Conservation (phyloP, 2,888 invertebrate genomes). For the Caenorhabditis wallacei region DNA sequence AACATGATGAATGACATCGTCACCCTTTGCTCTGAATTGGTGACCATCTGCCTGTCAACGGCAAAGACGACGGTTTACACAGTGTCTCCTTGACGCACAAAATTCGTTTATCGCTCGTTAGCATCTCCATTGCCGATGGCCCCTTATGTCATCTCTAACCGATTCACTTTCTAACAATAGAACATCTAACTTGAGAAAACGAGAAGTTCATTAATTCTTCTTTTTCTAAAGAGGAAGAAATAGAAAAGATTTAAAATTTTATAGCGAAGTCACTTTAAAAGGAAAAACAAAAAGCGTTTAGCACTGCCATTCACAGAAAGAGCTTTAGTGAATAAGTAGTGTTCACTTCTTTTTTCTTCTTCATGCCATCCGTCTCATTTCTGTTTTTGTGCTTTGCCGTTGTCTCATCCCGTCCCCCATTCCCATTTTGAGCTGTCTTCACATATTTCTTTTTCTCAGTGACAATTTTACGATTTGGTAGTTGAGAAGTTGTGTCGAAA, state of each 20-base stretch:
- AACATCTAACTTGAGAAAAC: slow-evolving; percentile 24
- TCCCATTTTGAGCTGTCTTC: slow-evolving; percentile 52
- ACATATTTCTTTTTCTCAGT: slow-evolving; percentile 49
- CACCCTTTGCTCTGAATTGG: slow-evolving; percentile 57
- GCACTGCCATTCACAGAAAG: slow-evolving; percentile 41
- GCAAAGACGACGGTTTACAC: slow-evolving; percentile 50
- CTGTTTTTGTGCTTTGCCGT: slow-evolving; percentile 58
- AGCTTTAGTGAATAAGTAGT: slow-evolving; percentile 54
- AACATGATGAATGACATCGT: slow-evolving; percentile 57
- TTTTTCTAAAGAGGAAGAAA: background rate
- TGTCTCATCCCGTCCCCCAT: slow-evolving; percentile 17
- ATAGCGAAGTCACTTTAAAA: slow-evolving; percentile 5
- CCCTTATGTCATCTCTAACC: slow-evolving; percentile 58
- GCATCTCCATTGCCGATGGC: slow-evolving; percentile 53
- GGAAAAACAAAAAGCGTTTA: slow-evolving; percentile 14
- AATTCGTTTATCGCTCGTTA: slow-evolving; percentile 65
- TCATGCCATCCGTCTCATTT: slow-evolving; percentile 60
- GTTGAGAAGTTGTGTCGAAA: slow-evolving; percentile 6
- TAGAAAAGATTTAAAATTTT: slow-evolving; percentile 1
- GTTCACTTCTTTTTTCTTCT: slow-evolving; percentile 28
- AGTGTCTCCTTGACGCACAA: slow-evolving; percentile 60
- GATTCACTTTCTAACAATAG: slow-evolving; percentile 58
- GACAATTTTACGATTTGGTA: slow-evolving; percentile 52
- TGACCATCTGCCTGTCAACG: slow-evolving; percentile 55
- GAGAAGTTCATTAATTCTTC: slow-evolving; percentile 27